Evolutionary conservation across 2,113 vertebrate genomes (phyloP).

Genomic region (Hippopotamus amphibius): DNA sequence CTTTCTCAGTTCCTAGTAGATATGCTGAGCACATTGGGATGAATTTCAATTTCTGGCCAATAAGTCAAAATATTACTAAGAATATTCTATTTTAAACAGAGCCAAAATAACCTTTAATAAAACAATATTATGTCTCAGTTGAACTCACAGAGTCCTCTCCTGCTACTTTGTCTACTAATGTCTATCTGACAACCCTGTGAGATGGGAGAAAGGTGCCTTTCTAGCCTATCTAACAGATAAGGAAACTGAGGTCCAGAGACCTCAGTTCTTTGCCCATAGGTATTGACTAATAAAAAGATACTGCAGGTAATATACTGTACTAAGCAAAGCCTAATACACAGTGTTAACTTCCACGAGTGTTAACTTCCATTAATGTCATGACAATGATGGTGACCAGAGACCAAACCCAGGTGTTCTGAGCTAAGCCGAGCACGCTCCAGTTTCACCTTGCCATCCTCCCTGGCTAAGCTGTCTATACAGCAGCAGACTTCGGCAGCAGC

Average conservation of each 20-base stretch:
- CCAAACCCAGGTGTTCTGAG: background rate
- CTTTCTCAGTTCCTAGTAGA: background rate
- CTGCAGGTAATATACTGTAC: background rate
- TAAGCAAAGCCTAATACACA: background rate
- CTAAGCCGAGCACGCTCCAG: background rate
- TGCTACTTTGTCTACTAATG: background rate
- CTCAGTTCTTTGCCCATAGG: too few relatives aligned
- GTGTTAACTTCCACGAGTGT: background rate
- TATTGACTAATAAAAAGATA: background rate
- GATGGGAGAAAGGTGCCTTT: background rate
- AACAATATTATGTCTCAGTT: background rate
- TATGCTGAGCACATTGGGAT: background rate
- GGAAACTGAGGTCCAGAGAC: background rate
- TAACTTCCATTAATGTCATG: background rate
- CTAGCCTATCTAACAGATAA: background rate
- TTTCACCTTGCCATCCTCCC: background rate
- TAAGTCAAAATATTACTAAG: background rate
- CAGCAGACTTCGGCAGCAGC: background rate
- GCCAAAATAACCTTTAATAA: background rate
- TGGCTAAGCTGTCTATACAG: too few relatives aligned
- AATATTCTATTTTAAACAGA: background rate
- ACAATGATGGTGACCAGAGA: background rate
- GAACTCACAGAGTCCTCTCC: background rate
- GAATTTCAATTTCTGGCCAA: slow-evolving; percentile 26
- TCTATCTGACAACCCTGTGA: too few relatives aligned